Evolutionary conservation across 2,888 invertebrate genomes (phyloP).

Genomic region (Xiphydria camelus): DNA sequence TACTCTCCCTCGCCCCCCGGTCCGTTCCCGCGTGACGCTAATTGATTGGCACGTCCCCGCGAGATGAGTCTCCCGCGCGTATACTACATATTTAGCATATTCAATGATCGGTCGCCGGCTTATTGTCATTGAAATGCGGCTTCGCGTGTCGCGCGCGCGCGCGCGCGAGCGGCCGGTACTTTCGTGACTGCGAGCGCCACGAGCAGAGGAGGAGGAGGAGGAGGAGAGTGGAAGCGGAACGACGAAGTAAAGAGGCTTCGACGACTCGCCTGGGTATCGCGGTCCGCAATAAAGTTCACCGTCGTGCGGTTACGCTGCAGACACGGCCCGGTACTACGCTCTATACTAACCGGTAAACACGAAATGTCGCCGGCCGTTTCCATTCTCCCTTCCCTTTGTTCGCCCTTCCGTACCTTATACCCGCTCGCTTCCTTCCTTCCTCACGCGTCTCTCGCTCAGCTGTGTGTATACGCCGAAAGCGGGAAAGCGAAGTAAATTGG

Average conservation of each 20-base stretch:
- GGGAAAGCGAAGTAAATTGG: no score
- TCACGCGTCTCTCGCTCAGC: neutral
- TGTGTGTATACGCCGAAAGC: no score
- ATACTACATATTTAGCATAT: conserved; percentile 49
- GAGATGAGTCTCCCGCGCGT: conserved; percentile 31
- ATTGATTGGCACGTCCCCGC: conserved; percentile 46
- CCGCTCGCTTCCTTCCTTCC: neutral
- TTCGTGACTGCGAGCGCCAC: neutral
- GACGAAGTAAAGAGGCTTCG: no score
- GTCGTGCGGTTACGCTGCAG: no score
- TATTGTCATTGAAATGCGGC: conserved; percentile 50
- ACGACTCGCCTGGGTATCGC: no score
- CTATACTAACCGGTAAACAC: no score
- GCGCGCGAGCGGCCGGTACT: no score
- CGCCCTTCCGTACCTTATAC: neutral
- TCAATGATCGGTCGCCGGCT: conserved; percentile 46
- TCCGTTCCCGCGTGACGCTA: conserved; percentile 28
- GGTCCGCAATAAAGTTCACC: conserved; percentile 45
- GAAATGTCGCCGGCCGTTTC: no score
- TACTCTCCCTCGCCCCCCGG: conserved; percentile 16
- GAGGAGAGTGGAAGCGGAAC: no score
- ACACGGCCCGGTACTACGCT: no score
- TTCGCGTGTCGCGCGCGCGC: no score
- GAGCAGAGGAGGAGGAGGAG: neutral
- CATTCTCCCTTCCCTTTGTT: neutral